These are phyloP conservation scores for Ophonus ardosiacus DNA, from an alignment of 2,888 invertebrate genomes.

Conservation along the genomic window DNA sequence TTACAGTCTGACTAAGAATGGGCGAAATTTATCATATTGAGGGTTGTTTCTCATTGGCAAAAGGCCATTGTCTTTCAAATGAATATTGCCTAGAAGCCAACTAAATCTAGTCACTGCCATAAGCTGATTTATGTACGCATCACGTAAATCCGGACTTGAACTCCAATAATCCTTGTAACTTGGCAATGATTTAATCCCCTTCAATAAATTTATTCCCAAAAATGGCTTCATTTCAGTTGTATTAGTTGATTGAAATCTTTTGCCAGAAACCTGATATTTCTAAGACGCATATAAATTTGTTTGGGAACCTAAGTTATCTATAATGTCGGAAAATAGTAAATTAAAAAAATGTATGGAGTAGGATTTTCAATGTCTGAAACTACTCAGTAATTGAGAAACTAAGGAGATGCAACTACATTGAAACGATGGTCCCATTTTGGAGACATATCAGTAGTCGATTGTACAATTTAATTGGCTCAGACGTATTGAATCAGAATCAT, in stretches of 20 bases:
- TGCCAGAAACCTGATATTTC: background rate
- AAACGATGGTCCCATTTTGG: background rate
- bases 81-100: conserved; percentile 4
- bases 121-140: background rate
- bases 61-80: conserved; percentile 1
- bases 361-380: background rate
- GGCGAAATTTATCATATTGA: conserved; percentile 17
- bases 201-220: conserved; percentile 35
- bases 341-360: conserved; percentile 4
- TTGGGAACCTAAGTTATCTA: conserved; percentile 11
- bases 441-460: conserved; percentile 9
- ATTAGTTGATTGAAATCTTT: conserved; percentile 14
- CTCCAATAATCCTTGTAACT: conserved; percentile 34
- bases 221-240: conserved; percentile 1
- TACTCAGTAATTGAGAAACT: background rate
- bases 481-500: conserved; percentile 1
- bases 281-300: conserved; percentile 12
- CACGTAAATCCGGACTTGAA: background rate
- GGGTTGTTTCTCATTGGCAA: background rate
- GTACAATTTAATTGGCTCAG: background rate
- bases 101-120: conserved; percentile 7
- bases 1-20: background rate
- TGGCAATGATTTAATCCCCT: conserved; percentile 18
- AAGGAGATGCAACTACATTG: conserved; percentile 1
- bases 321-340: conserved; percentile 8